These are phyloP conservation scores for Telmatherina bonti DNA, from an alignment of 2,797 vertebrate genomes.

Conservation along the genomic window DNA sequence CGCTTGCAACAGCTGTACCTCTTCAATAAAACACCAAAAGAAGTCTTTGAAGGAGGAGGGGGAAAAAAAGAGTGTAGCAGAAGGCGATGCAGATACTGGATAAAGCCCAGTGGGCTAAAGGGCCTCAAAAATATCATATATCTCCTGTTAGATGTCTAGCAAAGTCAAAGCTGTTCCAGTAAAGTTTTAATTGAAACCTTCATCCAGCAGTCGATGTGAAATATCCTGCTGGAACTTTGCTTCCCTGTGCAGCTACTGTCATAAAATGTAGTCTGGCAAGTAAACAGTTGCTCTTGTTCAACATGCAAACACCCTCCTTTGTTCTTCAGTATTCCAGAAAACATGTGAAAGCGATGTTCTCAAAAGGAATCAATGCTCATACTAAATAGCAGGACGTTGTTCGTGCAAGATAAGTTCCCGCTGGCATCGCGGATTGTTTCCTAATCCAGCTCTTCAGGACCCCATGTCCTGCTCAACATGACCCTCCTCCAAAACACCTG, in stretches of 20 bases:
- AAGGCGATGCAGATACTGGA: conserved; percentile 27
- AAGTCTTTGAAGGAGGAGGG: conserved; percentile 55
- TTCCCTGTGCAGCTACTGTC: conserved; percentile 3
- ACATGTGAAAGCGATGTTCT: neutral
- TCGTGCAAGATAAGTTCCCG: neutral
- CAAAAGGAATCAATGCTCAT: neutral
- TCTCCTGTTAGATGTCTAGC: conserved; percentile 13
- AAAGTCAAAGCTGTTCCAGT: conserved; percentile 7
- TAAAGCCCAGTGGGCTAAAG: conserved; percentile 27
- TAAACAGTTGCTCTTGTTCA: too few species aligned
- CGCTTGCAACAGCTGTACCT: conserved; percentile 65
- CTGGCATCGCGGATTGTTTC: too few species aligned
- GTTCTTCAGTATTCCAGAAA: neutral
- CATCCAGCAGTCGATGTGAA: neutral
- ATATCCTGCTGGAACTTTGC: neutral
- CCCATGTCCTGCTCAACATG: too few species aligned
- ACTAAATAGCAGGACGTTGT: neutral
- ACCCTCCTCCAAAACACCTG: too few species aligned
- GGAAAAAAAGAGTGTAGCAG: conserved; percentile 37
- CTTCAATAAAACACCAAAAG: conserved; percentile 70
- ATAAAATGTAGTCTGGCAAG: neutral
- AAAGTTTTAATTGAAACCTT: conserved; percentile 8
- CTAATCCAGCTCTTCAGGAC: too few species aligned
- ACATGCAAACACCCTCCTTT: neutral
- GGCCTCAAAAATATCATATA: conserved; percentile 33